Conservation (phyloP, 2,113 vertebrate species). For the Prinia subflava region DNA sequence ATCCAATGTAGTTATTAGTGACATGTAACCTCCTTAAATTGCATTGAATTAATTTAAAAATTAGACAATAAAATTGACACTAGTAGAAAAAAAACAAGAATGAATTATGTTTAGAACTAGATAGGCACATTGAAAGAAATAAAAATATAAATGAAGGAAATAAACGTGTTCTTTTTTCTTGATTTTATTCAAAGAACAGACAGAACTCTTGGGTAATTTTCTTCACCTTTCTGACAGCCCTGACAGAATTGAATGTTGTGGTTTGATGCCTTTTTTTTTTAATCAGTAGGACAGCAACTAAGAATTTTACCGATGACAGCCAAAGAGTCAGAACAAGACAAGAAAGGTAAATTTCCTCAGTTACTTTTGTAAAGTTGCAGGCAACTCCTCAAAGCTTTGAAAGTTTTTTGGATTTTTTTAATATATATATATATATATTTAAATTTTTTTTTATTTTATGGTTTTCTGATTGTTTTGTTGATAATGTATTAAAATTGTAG, state of each 20-base stretch:
- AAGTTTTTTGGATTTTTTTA: too few species aligned
- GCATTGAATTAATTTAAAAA: not conserved
- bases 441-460: not conserved
- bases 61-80: not conserved
- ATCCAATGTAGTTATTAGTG: not conserved
- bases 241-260: constrained; percentile 43
- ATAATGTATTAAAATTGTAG: not conserved
- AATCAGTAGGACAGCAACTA: constrained; percentile 14
- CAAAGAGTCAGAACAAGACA: constrained; percentile 10
- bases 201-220: constrained; percentile 34
- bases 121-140: not conserved
- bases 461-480: not conserved
- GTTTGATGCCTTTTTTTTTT: constrained; percentile 32
- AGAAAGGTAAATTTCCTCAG: constrained; percentile 22
- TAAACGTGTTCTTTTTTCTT: not conserved
- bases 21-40: not conserved
- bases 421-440: too few species aligned
- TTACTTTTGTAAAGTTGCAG: constrained; percentile 2
- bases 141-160: not conserved
- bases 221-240: constrained; percentile 31
- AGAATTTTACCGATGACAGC: constrained; percentile 18
- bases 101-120: not conserved
- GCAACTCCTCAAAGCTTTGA: not conserved
- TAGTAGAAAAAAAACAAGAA: not conserved
- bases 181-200: constrained; percentile 23